These are phyloP conservation scores for Saguinus imperator DNA, from an alignment of 2,113 vertebrate genomes.

Conservation along the genomic window DNA sequence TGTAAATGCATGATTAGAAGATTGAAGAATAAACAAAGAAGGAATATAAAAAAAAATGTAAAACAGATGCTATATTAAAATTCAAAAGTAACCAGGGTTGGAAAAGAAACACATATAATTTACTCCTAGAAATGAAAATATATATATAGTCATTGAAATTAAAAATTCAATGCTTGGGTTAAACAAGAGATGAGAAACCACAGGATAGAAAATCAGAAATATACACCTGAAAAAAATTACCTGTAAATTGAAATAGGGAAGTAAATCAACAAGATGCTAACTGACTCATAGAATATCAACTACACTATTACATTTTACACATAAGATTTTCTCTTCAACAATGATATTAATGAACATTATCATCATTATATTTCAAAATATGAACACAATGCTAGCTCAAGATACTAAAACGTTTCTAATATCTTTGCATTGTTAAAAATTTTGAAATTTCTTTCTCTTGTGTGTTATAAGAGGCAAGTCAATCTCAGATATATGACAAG, in stretches of 20 bases:
- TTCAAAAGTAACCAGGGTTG: neutral
- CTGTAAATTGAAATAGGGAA: neutral
- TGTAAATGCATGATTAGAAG: neutral
- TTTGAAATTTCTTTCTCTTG: neutral
- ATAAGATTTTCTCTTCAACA: neutral
- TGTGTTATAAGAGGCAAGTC: neutral
- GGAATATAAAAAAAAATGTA: neutral
- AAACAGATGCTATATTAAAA: neutral
- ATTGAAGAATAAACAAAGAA: neutral
- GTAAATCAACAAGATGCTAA: neutral
- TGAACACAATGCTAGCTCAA: neutral
- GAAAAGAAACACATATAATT: neutral
- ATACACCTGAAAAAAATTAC: neutral
- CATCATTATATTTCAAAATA: neutral
- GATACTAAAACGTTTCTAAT: neutral
- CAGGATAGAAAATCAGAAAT: neutral
- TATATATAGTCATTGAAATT: neutral
- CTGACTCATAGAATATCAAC: neutral
- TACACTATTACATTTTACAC: neutral
- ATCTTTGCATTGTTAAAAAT: neutral
- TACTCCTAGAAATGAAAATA: conserved; percentile 33
- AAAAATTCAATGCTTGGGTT: neutral
- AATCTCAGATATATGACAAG: neutral
- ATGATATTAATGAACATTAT: neutral
- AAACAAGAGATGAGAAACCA: neutral